These are phyloP conservation scores for Drosophila meridiana DNA, from an alignment of 2,888 invertebrate genomes.

Conservation along the genomic window DNA sequence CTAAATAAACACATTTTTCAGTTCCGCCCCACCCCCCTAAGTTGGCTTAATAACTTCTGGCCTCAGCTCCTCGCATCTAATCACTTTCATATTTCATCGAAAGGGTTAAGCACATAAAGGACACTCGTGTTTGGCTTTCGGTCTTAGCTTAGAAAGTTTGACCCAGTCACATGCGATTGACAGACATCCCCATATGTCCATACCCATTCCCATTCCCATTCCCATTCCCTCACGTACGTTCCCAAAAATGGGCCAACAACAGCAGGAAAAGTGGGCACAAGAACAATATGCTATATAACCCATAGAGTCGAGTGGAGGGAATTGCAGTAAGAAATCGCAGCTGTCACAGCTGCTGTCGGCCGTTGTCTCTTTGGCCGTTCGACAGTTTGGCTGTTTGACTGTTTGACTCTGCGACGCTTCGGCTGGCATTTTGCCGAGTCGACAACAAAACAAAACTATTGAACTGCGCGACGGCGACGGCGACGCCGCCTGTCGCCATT, in stretches of 20 bases:
- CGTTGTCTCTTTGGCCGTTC: constrained; percentile 31
- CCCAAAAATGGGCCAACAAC: constrained; percentile 52
- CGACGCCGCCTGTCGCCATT: constrained; percentile 74
- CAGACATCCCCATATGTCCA: constrained; percentile 41
- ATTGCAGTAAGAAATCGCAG: constrained; percentile 32
- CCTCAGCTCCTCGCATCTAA: constrained; percentile 23
- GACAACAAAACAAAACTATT: constrained; percentile 77
- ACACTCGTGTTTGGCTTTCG: constrained; percentile 21
- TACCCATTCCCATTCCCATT: constrained; percentile 14
- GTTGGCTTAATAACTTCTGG: constrained; percentile 13
- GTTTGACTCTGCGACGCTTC: constrained; percentile 20
- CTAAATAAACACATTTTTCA: constrained; percentile 27
- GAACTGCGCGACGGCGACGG: constrained; percentile 70
- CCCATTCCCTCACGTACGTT: not conserved
- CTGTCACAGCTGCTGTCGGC: constrained; percentile 27
- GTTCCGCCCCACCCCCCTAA: not conserved
- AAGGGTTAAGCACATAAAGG: constrained; percentile 30
- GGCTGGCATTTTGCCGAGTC: constrained; percentile 73
- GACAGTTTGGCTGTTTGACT: constrained; percentile 6
- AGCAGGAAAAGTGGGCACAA: constrained; percentile 34
- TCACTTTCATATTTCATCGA: constrained; percentile 43
- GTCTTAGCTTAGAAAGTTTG: constrained; percentile 34
- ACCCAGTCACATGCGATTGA: constrained; percentile 59
- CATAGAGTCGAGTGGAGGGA: not conserved
- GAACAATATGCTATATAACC: constrained; percentile 45